These are phyloP conservation scores for Epirrita christyi DNA, from an alignment of 2,888 invertebrate genomes.

Conservation along the genomic window DNA sequence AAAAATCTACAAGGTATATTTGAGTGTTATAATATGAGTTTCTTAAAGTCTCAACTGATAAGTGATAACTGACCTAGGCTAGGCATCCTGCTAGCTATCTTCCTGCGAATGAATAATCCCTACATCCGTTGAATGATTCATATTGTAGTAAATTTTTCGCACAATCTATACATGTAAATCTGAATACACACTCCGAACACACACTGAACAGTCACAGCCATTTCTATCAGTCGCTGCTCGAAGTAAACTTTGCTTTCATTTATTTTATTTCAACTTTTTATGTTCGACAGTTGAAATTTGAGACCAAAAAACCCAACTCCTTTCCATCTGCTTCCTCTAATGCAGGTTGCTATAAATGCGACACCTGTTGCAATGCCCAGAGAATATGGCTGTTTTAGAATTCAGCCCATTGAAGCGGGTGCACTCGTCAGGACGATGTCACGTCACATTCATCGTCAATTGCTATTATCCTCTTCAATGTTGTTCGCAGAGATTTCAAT, in stretches of 20 bases:
- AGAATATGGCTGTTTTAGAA: slow-evolving; percentile 61
- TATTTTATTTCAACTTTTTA: background rate
- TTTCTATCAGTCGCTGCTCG: background rate
- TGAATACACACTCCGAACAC: background rate
- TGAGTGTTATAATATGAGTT: background rate
- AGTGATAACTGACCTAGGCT: too few species aligned
- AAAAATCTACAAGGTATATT: slow-evolving; percentile 4
- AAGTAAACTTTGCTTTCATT: slow-evolving; percentile 2
- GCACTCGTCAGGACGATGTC: slow-evolving; percentile 29
- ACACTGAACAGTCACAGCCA: background rate
- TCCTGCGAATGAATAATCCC: slow-evolving; percentile 5
- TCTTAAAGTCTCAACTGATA: slow-evolving; percentile 3
- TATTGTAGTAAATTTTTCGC: slow-evolving; percentile 6
- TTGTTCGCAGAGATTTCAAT: slow-evolving; percentile 12
- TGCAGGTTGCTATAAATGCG: slow-evolving; percentile 51
- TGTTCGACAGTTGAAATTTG: slow-evolving; percentile 14
- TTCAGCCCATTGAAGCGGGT: slow-evolving; percentile 57
- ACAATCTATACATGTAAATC: slow-evolving; percentile 1
- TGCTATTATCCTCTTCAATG: slow-evolving; percentile 21
- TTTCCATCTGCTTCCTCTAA: slow-evolving; percentile 25
- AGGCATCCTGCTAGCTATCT: background rate
- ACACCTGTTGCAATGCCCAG: slow-evolving; percentile 61
- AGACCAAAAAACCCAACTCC: slow-evolving; percentile 3
- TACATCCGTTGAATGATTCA: slow-evolving; percentile 8
- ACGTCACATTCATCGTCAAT: slow-evolving; percentile 40